Evolutionary conservation across 2,888 invertebrate genomes (phyloP).

Genomic region (Parapristionchus giblindavisi): DNA sequence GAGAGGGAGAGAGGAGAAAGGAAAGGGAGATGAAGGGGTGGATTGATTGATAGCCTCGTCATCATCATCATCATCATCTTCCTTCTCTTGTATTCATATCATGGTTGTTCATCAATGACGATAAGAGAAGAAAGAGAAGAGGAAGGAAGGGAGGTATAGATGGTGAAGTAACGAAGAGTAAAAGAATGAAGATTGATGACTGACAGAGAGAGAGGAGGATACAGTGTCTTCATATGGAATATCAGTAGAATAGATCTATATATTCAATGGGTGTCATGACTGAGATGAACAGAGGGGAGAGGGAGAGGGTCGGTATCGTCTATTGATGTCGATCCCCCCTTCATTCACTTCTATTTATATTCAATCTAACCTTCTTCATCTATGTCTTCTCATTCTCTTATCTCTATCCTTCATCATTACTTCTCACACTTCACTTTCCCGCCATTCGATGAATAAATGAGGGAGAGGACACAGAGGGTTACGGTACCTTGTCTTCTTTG

Average conservation of each 20-base stretch:
- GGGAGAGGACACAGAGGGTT: too few relatives aligned
- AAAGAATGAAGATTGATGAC: conserved; percentile 26
- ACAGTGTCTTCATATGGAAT: too few relatives aligned
- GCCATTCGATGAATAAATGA: too few relatives aligned
- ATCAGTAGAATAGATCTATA: too few relatives aligned
- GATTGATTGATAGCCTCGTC: neutral
- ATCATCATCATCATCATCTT: neutral
- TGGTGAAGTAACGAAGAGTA: too few relatives aligned
- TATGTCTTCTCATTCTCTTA: too few relatives aligned
- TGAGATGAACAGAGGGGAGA: neutral
- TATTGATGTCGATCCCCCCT: neutral
- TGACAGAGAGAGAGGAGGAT: too few relatives aligned
- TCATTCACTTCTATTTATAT: neutral
- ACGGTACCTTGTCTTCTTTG: too few relatives aligned
- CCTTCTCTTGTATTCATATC: conserved; percentile 31
- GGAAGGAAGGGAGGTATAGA: conserved; percentile 11
- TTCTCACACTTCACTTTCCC: too few relatives aligned
- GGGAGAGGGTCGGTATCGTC: neutral
- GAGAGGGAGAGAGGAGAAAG: neutral
- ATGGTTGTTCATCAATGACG: conserved; percentile 30
- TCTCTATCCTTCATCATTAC: too few relatives aligned
- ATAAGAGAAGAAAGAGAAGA: neutral
- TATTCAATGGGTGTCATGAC: neutral
- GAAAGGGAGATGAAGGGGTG: neutral
- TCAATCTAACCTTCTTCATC: neutral